phyloP scores from a whole-genome alignment of 2,888 invertebrate genomes.

The Steinernema carpocapsae region DNA sequence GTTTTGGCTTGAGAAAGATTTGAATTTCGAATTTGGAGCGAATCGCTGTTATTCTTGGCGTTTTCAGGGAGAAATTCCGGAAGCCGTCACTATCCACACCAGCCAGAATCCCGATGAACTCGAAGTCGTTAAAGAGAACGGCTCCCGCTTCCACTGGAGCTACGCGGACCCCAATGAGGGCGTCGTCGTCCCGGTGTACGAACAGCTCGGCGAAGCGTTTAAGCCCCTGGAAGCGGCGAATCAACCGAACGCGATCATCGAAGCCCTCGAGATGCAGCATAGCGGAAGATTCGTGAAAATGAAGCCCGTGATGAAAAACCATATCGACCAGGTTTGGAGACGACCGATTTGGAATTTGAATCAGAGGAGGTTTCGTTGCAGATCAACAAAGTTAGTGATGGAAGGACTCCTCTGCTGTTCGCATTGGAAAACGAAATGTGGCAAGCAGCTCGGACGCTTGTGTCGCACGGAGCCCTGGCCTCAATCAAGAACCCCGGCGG shows the following conservation, averaged over 20 bases:
- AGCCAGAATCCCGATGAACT: background rate
- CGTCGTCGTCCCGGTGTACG: constrained; percentile 18
- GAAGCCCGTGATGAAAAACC: constrained; percentile 9
- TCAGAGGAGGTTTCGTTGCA: background rate
- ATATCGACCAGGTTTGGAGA: constrained; percentile 1
- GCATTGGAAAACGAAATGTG: constrained; percentile 21
- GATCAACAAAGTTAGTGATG: constrained; percentile 1
- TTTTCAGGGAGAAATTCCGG: background rate
- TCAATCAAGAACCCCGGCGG: constrained; percentile 12
- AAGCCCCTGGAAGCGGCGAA: background rate
- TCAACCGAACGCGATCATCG: constrained; percentile 11
- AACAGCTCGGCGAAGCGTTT: background rate
- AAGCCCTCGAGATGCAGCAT: background rate
- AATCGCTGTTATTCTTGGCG: background rate
- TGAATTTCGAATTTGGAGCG: no score
- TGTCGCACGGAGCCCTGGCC: background rate
- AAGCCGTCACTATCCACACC: background rate
- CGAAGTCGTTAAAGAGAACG: background rate
- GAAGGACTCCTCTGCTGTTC: background rate
- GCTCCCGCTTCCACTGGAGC: background rate
- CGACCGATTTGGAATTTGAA: no score
- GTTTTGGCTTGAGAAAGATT: no score
- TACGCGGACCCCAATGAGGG: background rate
- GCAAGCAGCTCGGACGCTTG: constrained; percentile 16
- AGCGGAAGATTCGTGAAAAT: constrained; percentile 10